Conservation (phyloP, 2,888 invertebrate species). For the Gisinianus flammeolus region DNA sequence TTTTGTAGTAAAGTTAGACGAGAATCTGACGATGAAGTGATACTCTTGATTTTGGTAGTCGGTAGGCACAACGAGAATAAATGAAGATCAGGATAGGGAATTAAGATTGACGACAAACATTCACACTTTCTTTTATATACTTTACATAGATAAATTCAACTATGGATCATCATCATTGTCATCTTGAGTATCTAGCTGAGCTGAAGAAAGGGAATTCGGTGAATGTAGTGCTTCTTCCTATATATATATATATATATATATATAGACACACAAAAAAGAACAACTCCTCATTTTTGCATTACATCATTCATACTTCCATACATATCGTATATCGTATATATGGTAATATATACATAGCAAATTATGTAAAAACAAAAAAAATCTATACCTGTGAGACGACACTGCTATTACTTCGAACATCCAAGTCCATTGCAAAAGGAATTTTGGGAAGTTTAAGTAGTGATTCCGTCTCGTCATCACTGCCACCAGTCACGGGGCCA, state of each 20-base stretch:
- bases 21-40: too few relatives aligned
- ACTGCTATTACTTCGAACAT: constrained; percentile 68
- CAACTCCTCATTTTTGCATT: too few relatives aligned
- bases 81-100: neutral
- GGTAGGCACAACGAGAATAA: constrained; percentile 13
- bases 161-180: constrained; percentile 14
- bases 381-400: constrained; percentile 65
- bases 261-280: too few relatives aligned
- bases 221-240: constrained; percentile 36
- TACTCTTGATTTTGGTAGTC: too few relatives aligned
- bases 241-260: too few relatives aligned
- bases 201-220: constrained; percentile 22
- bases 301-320: too few relatives aligned
- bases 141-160: too few relatives aligned
- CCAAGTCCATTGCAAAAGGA: constrained; percentile 70
- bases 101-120: neutral
- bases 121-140: neutral
- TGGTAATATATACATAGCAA: neutral
- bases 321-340: too few relatives aligned
- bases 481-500: constrained; percentile 61
- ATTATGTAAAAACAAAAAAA: neutral
- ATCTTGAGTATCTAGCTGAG: constrained; percentile 18
- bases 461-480: constrained; percentile 61
- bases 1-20: too few relatives aligned
- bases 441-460: constrained; percentile 63